Evolutionary conservation across 1,140 invertebrate genomes (phyloP), one percentile per base, ranked within the genome.

Genomic region (Homarus americanus): DNA sequence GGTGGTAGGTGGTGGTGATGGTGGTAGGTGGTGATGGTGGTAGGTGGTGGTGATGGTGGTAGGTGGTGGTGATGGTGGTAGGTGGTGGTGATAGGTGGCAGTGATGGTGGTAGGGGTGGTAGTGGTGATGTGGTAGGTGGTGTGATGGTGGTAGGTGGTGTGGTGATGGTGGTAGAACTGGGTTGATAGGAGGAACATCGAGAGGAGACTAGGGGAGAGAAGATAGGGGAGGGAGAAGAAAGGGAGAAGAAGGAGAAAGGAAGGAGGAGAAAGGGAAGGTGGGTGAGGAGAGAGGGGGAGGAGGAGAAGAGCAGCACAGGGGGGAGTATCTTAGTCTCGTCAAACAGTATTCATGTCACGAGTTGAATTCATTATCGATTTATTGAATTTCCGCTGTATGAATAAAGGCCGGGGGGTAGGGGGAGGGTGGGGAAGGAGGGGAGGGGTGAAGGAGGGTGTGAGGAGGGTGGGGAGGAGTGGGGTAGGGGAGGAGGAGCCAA

Each of bases 301-400:
- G 36, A 12, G 9, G 38, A 38, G 38, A 38, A 41, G 17, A 38
- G 38, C 34, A 38, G 38, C 2, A 20, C 28, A 28, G 75, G 75
- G 44, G n/a, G 24, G 32, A 24, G 40, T 34, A 40, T 5, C 36
- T 82, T 58, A 82, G 79, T 58, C 79, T 82, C 34, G 10, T 53
- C 78, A 80, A 80, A 80, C 78, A 80, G 40, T 82, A 82, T 82
- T 82, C 79, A 82, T 82, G 49, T 63, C 53, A 5, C 49, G 44
- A 3, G 24, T 17, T 36, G 53, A 82, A 63, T 82, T 82, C 49
- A 82, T 80, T 82, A 82, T 82, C 34, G 79, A 82, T 82, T 82
- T 82, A 82, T 82, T 63, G 79, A 34, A 58, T 63, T 58, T 28
- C 24, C 15, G 28, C 38, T 58, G 79, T 82, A 82, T 58, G 41